phyloP scores from a whole-genome alignment of 1,140 invertebrate species.

The Atta colombica region DNA sequence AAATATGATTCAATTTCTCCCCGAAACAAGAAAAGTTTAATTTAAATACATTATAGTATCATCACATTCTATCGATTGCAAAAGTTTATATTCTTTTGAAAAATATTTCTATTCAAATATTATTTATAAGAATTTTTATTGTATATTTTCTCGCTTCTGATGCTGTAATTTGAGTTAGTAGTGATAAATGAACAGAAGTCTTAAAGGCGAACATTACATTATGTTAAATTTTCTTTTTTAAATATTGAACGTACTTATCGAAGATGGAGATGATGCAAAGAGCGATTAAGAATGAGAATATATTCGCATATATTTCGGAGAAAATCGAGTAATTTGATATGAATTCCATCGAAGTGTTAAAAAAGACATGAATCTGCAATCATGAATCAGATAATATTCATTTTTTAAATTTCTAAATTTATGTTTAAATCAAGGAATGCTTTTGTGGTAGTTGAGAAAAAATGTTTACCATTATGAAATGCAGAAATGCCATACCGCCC shows the following conservation, averaged over 20 bases:
- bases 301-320: slow-evolving; percentile 80
- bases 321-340: slow-evolving; percentile 74
- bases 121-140: too few species aligned
- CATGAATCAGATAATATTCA: slow-evolving; percentile 21
- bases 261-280: slow-evolving; percentile 81
- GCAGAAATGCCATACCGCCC: slow-evolving; percentile 83
- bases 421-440: not conserved
- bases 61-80: too few species aligned
- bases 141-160: too few species aligned
- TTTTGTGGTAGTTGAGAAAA: not conserved
- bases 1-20: too few species aligned
- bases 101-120: too few species aligned
- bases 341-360: slow-evolving; percentile 64
- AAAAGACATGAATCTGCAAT: slow-evolving; percentile 79
- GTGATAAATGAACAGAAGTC: too few species aligned
- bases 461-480: slow-evolving; percentile 81
- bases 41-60: too few species aligned
- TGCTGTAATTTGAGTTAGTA: too few species aligned
- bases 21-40: too few species aligned
- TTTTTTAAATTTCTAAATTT: not conserved
- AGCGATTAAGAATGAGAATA: slow-evolving; percentile 80
- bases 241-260: slow-evolving; percentile 78
- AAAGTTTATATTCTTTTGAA: too few species aligned
- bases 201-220: not conserved
- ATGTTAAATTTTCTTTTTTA: not conserved